Base-by-base conservation (phyloP, 1,140 invertebrate species). In the Bradysia coprophila region DNA sequence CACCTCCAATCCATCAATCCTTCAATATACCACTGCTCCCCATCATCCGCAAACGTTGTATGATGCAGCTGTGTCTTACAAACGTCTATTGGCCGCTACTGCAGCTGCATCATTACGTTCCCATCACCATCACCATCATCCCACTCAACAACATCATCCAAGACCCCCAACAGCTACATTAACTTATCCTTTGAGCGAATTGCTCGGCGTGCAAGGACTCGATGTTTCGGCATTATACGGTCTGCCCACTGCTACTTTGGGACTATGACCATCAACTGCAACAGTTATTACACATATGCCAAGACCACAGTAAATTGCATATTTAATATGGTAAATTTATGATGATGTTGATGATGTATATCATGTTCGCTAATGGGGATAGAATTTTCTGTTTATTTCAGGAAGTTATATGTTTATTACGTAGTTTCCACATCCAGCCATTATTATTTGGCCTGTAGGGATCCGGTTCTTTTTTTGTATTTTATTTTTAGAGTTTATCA, bases 171-270 rank as follows among this genome's bases (percentile, higher is more conserved):
- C 41, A 46, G 56, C 43, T 38, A 70, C 65, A 22, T 64, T 69
- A 39, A 72, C 66, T 28, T 80, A 79, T 56, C 75, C 71, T 24
- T 74, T 79, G 65, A 76, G 68, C 51, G 77, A 79, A 52, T 56
- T 80, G 31, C 56, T 79, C 9, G 72, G 71, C 2, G 68, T 78
- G 18, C 76, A 74, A 48, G 68, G 73, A 24, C 61, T 80, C 19
- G 75, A 78, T 47, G 62, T 78, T 52, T 50, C 49, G 51, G 61
- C 64, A 19, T 61, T 77, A 4, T 79, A 78, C 55, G 67, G 73
- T 24, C 66, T 72, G 45, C 73, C 68, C 0, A 63, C 67, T 13
- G 50, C 55, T 19, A 51, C 56, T 22, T 65, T 75, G 46, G 75
- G 75, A 16, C 75, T 85, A 64, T 79, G 77, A 80, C 78, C 76